These are phyloP conservation scores for Cryptoblepharus egeriae DNA, from an alignment of 2,797 vertebrate species.

Conservation along the genomic window DNA sequence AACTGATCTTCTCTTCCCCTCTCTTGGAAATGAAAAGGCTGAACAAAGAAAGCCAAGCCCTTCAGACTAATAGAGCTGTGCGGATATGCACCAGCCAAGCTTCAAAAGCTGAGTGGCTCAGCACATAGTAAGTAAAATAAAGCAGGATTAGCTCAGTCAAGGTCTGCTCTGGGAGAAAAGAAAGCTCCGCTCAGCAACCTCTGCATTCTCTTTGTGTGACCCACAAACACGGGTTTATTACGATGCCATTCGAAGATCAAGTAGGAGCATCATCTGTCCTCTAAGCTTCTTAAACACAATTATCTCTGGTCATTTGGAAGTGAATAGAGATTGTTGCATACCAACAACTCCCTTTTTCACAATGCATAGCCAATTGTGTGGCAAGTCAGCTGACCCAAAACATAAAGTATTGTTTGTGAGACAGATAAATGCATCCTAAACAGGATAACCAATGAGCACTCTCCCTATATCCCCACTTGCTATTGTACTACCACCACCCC, in stretches of 20 bases:
- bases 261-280: neutral
- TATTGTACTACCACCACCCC: no score
- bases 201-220: neutral
- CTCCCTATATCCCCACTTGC: neutral
- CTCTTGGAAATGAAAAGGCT: constrained; percentile 2
- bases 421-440: neutral
- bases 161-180: neutral
- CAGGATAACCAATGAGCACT: no score
- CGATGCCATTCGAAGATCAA: neutral
- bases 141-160: neutral
- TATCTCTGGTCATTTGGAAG: neutral
- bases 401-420: neutral
- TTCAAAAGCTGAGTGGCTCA: neutral
- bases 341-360: neutral
- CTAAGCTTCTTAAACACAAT: constrained; percentile 4
- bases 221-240: neutral
- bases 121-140: neutral
- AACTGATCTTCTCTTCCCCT: neutral
- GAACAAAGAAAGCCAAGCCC: constrained; percentile 4
- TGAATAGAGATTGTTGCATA: neutral
- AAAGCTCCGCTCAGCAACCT: neutral
- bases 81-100: neutral
- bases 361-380: neutral
- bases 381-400: neutral
- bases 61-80: neutral